These are phyloP conservation scores for Excalfactoria chinensis DNA, from an alignment of 2,113 vertebrate genomes.

Conservation along the genomic window DNA sequence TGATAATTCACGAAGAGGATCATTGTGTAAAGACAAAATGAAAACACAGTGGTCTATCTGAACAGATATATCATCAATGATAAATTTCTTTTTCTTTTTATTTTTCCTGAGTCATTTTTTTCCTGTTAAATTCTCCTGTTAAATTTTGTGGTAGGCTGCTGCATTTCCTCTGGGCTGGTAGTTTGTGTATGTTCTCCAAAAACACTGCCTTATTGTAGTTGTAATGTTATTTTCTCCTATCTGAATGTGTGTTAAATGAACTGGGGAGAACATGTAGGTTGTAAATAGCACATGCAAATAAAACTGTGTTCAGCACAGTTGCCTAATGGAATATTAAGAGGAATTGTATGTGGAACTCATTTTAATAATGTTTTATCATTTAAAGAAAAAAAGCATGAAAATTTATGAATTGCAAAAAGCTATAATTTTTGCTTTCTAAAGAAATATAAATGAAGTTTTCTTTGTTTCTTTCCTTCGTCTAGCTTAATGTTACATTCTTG, in stretches of 20 bases:
- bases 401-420: background rate
- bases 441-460: background rate
- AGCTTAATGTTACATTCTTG: background rate
- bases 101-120: background rate
- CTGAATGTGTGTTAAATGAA: background rate
- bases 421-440: background rate
- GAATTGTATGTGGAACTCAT: background rate
- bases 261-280: background rate
- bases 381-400: background rate
- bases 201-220: background rate
- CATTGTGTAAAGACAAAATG: background rate
- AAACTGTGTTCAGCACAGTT: conserved; percentile 2
- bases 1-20: background rate
- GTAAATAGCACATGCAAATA: conserved; percentile 20
- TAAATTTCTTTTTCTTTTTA: background rate
- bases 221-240: background rate
- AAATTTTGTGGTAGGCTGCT: background rate
- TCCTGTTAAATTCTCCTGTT: background rate
- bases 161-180: background rate
- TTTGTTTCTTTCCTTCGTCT: background rate
- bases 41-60: background rate
- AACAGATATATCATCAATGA: accelerated
- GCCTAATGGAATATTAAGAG: conserved; percentile 25
- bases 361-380: background rate
- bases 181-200: background rate